A percentile compares a stretch with the other conserved stretches of the same genome.
phyloP scores from a whole-genome alignment of 2,113 vertebrate species.

The Grantiella picta region DNA sequence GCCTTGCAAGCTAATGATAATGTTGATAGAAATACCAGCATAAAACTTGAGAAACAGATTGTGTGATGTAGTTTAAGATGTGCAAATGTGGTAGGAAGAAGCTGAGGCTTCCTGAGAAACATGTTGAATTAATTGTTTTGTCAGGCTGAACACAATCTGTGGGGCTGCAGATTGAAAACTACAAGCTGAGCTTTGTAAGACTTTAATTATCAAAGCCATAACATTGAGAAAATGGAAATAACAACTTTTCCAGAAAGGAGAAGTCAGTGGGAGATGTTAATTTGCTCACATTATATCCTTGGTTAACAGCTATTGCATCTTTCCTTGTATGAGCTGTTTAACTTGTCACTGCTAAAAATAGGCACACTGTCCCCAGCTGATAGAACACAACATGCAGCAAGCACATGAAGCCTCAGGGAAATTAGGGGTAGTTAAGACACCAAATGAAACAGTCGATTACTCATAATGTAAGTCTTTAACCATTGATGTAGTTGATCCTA shows the following conservation, averaged over 20 bases:
- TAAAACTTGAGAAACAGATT: not conserved
- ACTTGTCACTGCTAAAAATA: not conserved
- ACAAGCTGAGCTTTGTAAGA: not conserved
- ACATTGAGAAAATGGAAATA: not conserved
- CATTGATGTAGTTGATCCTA: not conserved
- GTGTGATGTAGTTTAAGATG: not conserved
- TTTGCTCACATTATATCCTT: not conserved
- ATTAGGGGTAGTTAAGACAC: not conserved
- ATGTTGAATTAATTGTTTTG: not conserved
- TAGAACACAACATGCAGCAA: not conserved
- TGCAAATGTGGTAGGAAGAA: not conserved
- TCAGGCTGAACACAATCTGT: not conserved
- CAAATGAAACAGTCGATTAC: not conserved
- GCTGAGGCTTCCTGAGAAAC: not conserved
- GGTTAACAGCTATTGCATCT: not conserved
- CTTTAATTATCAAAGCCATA: not conserved
- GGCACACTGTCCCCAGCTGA: not conserved
- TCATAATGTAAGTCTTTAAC: not conserved
- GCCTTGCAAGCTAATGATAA: not conserved
- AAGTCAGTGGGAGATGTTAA: not conserved
- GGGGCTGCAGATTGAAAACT: not conserved
- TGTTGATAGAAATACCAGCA: not conserved
- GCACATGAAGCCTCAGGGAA: not conserved
- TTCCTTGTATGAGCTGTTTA: not conserved
- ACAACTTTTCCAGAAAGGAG: not conserved